Conservation (phyloP, 2,888 invertebrate genomes). For the Cataglyphis cursor region DNA sequence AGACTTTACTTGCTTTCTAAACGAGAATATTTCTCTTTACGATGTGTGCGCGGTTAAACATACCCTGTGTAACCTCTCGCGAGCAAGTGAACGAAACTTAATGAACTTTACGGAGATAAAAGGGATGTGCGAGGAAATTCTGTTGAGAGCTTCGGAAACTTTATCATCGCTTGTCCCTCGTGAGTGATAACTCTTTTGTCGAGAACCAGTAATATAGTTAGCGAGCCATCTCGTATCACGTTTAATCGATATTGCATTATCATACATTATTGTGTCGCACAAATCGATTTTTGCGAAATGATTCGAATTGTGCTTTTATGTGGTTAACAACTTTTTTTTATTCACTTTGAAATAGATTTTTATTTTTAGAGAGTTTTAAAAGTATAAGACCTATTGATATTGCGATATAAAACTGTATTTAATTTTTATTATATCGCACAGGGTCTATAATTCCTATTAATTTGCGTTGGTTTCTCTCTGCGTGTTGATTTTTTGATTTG, state of each 20-base stretch:
- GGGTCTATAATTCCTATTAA: neutral
- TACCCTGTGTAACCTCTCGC: neutral
- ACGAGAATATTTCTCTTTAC: conserved; percentile 1
- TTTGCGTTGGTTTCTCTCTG: neutral
- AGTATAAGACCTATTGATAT: neutral
- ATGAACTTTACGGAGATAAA: conserved; percentile 31
- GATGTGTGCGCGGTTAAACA: conserved; percentile 2
- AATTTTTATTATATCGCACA: neutral
- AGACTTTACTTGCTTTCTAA: neutral
- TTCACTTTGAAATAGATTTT: neutral
- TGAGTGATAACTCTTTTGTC: conserved; percentile 24
- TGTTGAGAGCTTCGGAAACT: conserved; percentile 40
- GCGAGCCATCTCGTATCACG: neutral
- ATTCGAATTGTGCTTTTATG: neutral
- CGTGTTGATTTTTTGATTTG: neutral
- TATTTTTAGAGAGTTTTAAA: neutral
- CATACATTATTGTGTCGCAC: neutral
- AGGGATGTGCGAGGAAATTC: conserved; percentile 27
- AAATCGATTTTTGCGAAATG: neutral
- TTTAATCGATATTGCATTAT: conserved; percentile 29
- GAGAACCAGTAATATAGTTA: conserved; percentile 20
- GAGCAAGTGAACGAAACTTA: conserved; percentile 5
- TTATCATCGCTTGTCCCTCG: conserved; percentile 17
- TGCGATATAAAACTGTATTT: neutral
- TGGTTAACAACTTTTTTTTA: neutral